phyloP scores from a whole-genome alignment of 2,797 vertebrate species.

The Cygnus olor region DNA sequence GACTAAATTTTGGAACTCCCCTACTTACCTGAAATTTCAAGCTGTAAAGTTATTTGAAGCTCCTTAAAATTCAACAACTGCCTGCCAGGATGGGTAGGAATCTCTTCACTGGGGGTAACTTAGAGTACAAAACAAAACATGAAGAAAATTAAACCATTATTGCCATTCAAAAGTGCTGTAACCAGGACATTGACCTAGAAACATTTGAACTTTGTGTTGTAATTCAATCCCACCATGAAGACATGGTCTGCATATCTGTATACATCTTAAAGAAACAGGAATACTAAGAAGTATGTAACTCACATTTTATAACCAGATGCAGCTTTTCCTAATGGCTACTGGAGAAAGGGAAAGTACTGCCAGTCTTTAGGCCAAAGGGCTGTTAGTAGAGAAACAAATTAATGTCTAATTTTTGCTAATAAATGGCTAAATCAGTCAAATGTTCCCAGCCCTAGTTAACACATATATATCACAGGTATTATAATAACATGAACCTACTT shows the following conservation, averaged over 20 bases:
- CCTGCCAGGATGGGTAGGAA: not conserved
- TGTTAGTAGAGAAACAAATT: not conserved
- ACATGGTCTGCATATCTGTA: not conserved
- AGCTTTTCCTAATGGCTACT: not conserved
- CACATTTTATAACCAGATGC: not conserved
- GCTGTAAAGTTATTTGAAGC: constrained; percentile 4
- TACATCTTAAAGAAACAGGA: not conserved
- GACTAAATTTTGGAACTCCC: not conserved
- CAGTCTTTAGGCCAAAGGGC: not conserved
- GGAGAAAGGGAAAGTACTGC: not conserved
- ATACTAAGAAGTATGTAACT: not conserved
- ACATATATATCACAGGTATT: not conserved
- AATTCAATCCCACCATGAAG: not conserved
- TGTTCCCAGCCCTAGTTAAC: not conserved
- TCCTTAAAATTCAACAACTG: not conserved
- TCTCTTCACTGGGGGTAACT: not conserved
- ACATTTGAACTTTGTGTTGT: not conserved
- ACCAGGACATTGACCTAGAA: not conserved
- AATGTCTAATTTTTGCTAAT: not conserved
- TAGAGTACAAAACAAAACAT: not conserved
- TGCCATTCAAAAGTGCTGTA: not conserved
- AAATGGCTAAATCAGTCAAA: not conserved
- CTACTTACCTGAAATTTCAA: constrained; percentile 19
- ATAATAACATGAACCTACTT: not conserved
- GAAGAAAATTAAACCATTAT: not conserved